These are phyloP conservation scores for Sesia bembeciformis DNA, from an alignment of 2,888 invertebrate genomes.

Conservation along the genomic window DNA sequence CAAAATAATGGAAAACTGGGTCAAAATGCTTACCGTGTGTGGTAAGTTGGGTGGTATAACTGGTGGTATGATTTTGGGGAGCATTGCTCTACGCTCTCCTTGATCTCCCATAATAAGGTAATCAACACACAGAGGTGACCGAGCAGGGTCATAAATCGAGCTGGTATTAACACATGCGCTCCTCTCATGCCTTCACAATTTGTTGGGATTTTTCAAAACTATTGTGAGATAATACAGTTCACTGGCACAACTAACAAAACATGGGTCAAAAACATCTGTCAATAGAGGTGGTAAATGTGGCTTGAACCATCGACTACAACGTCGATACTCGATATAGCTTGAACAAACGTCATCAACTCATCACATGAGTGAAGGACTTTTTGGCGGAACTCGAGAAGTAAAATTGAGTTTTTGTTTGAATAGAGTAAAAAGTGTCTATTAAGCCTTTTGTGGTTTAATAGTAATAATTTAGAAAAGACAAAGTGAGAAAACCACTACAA, in stretches of 20 bases:
- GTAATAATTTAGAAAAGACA: too few species aligned
- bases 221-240: background rate
- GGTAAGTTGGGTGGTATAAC: constrained; percentile 71
- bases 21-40: constrained; percentile 19
- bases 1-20: too few species aligned
- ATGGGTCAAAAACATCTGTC: background rate
- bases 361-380: too few species aligned
- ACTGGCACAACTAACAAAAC: background rate
- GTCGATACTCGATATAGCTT: too few species aligned
- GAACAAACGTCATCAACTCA: too few species aligned
- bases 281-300: background rate
- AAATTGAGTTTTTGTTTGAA: too few species aligned
- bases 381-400: too few species aligned
- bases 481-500: too few species aligned
- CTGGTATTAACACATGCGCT: constrained; percentile 73
- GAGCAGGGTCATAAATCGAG: constrained; percentile 80
- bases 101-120: constrained; percentile 79
- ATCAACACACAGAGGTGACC: constrained; percentile 81
- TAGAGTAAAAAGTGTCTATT: too few species aligned
- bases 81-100: constrained; percentile 70
- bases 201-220: background rate
- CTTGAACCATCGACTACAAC: too few species aligned
- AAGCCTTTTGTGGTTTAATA: too few species aligned
- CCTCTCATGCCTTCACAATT: constrained; percentile 48
- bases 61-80: constrained; percentile 62